phyloP scores from a whole-genome alignment of 2,113 vertebrate species.

The Centropristis striata region DNA sequence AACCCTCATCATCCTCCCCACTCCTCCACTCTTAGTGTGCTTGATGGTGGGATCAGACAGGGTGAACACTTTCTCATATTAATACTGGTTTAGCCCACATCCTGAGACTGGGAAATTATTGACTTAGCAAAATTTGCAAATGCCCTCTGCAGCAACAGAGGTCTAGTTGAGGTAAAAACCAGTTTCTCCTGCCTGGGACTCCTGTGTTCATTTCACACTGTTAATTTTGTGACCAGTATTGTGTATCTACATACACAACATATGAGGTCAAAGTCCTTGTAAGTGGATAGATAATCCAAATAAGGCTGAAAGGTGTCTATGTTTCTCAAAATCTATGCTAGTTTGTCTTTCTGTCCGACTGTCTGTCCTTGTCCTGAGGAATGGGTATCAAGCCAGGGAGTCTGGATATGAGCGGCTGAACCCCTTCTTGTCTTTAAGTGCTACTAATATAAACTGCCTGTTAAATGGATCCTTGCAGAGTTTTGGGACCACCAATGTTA shows the following conservation, averaged over 20 bases:
- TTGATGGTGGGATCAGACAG: conserved; percentile 64
- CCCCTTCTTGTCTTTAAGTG: conserved; percentile 75
- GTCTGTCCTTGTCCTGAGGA: conserved; percentile 31
- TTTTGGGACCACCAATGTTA: conserved; percentile 80
- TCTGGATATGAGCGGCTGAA: conserved; percentile 49
- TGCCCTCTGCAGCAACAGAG: conserved; percentile 18
- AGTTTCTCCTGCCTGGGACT: neutral
- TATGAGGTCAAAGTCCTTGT: neutral
- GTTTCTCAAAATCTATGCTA: neutral
- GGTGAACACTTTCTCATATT: conserved; percentile 75
- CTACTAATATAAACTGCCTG: conserved; percentile 78
- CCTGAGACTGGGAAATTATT: conserved; percentile 42
- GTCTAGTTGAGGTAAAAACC: neutral
- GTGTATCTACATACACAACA: neutral
- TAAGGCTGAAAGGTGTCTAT: neutral
- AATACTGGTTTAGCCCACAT: conserved; percentile 55
- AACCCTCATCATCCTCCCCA: conserved; percentile 52
- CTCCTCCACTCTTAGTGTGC: conserved; percentile 41
- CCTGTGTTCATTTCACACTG: neutral
- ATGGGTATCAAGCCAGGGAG: conserved; percentile 50
- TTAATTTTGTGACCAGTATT: conserved; percentile 14
- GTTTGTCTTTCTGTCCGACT: conserved; percentile 32
- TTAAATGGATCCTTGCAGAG: conserved; percentile 76
- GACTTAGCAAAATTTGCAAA: conserved; percentile 40
- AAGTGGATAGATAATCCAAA: neutral